Evolutionary conservation across 2,113 vertebrate genomes (phyloP).

Genomic region (Gopherus flavomarginatus): DNA sequence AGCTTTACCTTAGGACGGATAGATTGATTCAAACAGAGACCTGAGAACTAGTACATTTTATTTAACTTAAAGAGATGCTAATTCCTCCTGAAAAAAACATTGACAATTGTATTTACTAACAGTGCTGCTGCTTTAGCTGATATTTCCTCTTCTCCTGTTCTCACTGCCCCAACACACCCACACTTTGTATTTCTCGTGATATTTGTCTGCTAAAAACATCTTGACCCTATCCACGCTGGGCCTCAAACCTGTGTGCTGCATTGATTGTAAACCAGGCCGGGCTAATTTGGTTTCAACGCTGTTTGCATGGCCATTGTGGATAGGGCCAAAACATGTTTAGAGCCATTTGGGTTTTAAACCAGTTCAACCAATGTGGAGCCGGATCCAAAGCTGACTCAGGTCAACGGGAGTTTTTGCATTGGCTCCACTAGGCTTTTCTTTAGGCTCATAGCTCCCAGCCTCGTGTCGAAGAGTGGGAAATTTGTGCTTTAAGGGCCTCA

Average conservation of each 20-base stretch:
- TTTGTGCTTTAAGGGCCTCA: background rate
- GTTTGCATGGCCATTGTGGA: background rate
- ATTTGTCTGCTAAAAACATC: background rate
- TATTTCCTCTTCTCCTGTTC: constrained; percentile 14
- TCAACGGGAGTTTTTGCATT: background rate
- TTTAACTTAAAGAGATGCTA: background rate
- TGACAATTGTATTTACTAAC: constrained; percentile 41
- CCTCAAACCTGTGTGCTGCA: constrained; percentile 1
- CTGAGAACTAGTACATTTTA: background rate
- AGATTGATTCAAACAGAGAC: constrained; percentile 29
- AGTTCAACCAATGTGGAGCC: fast-evolving
- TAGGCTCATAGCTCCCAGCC: background rate
- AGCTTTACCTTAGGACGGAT: constrained; percentile 24
- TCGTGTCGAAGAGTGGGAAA: background rate
- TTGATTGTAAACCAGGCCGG: background rate
- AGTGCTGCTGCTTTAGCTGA: background rate
- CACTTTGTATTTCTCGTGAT: background rate
- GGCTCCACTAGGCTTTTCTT: background rate
- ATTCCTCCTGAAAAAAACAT: background rate
- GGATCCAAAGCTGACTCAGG: background rate
- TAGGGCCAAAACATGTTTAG: background rate
- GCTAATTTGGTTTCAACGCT: fast-evolving
- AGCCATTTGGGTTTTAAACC: background rate
- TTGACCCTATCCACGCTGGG: background rate
- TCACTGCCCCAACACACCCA: background rate